A percentile compares a stretch with the other conserved stretches of the same genome.
These are phyloP conservation scores for Dromiciops gliroides DNA, from an alignment of 2,113 vertebrate genomes.

Conservation along the genomic window DNA sequence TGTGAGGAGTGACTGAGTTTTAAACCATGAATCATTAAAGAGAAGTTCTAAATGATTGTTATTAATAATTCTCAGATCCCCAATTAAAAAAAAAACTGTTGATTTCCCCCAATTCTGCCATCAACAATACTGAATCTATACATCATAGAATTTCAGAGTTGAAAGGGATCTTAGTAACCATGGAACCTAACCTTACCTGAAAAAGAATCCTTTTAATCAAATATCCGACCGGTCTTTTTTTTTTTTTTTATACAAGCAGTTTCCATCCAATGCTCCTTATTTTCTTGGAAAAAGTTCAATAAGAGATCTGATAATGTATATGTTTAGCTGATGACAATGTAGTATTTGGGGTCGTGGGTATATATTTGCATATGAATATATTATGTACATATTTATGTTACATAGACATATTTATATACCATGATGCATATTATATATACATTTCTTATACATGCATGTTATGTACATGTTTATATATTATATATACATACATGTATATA, in stretches of 20 bases:
- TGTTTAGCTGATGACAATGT: no score
- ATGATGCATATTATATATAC: no score
- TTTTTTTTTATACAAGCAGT: not conserved
- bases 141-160: not conserved
- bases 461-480: not conserved
- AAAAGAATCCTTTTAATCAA: not conserved
- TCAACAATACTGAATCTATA: not conserved
- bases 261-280: not conserved
- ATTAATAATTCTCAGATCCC: not conserved
- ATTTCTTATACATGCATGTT: not conserved
- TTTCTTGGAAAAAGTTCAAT: not conserved
- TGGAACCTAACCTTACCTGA: not conserved
- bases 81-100: not conserved
- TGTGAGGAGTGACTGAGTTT: not conserved
- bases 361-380: not conserved
- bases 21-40: not conserved
- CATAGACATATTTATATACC: no score
- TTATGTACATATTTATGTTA: not conserved
- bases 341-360: not conserved
- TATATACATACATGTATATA: not conserved
- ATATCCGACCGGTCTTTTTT: not conserved
- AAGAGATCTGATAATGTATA: not conserved
- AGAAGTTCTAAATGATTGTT: not conserved
- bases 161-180: not conserved
- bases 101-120: not conserved